Conservation (phyloP, 1,140 invertebrate species). For the Dryas iulia region DNA sequence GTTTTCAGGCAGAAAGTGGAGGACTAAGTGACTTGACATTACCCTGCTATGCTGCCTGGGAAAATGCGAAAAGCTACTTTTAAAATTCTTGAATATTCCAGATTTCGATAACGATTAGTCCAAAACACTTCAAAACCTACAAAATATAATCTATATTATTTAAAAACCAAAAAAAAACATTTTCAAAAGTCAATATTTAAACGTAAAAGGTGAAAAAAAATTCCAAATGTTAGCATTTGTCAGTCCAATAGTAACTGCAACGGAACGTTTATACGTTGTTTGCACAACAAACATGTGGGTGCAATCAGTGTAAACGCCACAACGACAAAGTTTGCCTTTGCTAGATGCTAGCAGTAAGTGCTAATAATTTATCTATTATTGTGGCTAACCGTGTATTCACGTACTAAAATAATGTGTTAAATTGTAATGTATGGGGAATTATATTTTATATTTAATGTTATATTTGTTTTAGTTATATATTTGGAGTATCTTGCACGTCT, state of each 20-base stretch:
- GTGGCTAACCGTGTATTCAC: not conserved
- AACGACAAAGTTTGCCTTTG: slow-evolving; percentile 2
- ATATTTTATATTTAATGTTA: not conserved
- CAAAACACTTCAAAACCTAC: too few species aligned
- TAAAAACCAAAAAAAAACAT: not conserved
- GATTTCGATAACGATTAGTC: too few species aligned
- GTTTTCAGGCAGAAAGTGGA: too few species aligned
- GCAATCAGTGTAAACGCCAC: slow-evolving; percentile 7
- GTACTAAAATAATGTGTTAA: not conserved
- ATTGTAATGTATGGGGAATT: not conserved
- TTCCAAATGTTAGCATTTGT: not conserved
- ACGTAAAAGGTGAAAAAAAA: not conserved
- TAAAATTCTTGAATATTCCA: too few species aligned
- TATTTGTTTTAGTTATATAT: not conserved
- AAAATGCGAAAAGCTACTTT: too few species aligned
- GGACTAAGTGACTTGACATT: too few species aligned
- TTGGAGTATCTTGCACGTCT: too few species aligned
- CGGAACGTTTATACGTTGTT: slow-evolving; percentile 10
- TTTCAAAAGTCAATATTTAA: not conserved
- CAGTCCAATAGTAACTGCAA: slow-evolving; percentile 13
- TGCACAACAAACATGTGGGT: slow-evolving; percentile 9
- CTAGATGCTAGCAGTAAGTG: not conserved
- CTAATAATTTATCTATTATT: not conserved
- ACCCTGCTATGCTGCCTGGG: too few species aligned
- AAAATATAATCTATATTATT: not conserved